A percentile compares a stretch with the other conserved stretches of the same genome.
Evolutionary conservation across 1,140 invertebrate species (phyloP).

Genomic region (Batillaria attramentaria): DNA sequence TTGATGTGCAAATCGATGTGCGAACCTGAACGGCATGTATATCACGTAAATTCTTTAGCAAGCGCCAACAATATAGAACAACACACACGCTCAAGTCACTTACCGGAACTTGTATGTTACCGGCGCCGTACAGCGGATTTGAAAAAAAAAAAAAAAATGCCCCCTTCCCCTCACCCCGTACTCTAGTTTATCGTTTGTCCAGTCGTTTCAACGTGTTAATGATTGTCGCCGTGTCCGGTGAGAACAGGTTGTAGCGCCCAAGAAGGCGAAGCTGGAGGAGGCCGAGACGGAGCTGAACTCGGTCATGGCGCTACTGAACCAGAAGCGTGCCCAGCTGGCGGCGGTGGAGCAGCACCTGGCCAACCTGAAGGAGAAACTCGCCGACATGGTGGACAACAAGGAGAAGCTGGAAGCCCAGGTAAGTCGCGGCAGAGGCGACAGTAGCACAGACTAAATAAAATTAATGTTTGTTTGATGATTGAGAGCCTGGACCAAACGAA

Average conservation of each 20-base stretch:
- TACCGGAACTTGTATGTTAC: too few species aligned
- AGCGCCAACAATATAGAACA: too few species aligned
- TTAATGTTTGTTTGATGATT: background rate
- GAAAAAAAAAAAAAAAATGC: too few species aligned
- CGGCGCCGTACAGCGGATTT: too few species aligned
- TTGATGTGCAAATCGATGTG: too few species aligned
- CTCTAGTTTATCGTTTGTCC: too few species aligned
- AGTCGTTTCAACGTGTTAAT: background rate
- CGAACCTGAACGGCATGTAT: too few species aligned
- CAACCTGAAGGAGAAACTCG: slow-evolving; percentile 73
- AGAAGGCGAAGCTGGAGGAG: slow-evolving; percentile 75
- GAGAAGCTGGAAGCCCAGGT: slow-evolving; percentile 72
- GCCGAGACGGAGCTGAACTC: slow-evolving; percentile 87
- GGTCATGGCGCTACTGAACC: slow-evolving; percentile 85
- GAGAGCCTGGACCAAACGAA: too few species aligned
- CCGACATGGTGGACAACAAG: slow-evolving; percentile 80
- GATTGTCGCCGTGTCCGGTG: background rate
- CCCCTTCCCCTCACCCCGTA: too few species aligned
- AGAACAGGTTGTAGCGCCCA: slow-evolving; percentile 64
- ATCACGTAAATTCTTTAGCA: too few species aligned
- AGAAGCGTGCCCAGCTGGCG: slow-evolving; percentile 84
- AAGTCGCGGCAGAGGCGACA: too few species aligned
- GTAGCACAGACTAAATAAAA: background rate
- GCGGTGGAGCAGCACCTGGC: slow-evolving; percentile 85
- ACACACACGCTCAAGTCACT: too few species aligned